A percentile compares a stretch with the other conserved stretches of the same genome.
These are phyloP conservation scores for Papilio gigon DNA, from an alignment of 2,888 invertebrate species.

Conservation along the genomic window DNA sequence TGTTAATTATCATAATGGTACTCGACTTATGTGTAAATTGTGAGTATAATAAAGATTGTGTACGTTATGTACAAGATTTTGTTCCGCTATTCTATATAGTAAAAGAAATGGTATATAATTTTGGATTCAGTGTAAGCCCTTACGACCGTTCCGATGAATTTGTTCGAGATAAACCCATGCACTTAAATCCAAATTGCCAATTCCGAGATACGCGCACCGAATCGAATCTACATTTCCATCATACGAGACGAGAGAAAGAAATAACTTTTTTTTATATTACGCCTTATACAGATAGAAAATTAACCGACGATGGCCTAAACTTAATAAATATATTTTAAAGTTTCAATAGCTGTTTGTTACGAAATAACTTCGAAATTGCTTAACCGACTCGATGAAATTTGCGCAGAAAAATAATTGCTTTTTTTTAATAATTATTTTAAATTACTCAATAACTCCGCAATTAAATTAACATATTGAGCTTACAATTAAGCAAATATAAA, in stretches of 20 bases:
- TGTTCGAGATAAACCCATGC: conserved; percentile 40
- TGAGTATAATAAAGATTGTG: not conserved
- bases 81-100: conserved; percentile 1
- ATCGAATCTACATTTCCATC: conserved; percentile 40
- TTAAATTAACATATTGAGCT: too few relatives aligned
- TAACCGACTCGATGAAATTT: too few relatives aligned
- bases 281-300: conserved; percentile 13
- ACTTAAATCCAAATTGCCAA: conserved; percentile 42
- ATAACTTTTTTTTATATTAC: conserved; percentile 22
- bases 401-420: too few relatives aligned
- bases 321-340: not conserved
- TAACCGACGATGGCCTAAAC: not conserved
- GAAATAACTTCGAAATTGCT: not conserved
- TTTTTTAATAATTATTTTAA: too few relatives aligned
- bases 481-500: too few relatives aligned
- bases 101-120: conserved; percentile 33
- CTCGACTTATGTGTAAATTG: not conserved
- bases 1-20: not conserved
- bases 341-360: not conserved
- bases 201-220: conserved; percentile 39
- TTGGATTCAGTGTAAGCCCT: conserved; percentile 30
- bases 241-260: conserved; percentile 18
- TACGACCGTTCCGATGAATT: conserved; percentile 39
- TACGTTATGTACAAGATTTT: not conserved
- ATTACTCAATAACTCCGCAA: too few relatives aligned